These are phyloP conservation scores for Lomographa bimaculata DNA, from an alignment of 2,888 invertebrate species.

Conservation along the genomic window DNA sequence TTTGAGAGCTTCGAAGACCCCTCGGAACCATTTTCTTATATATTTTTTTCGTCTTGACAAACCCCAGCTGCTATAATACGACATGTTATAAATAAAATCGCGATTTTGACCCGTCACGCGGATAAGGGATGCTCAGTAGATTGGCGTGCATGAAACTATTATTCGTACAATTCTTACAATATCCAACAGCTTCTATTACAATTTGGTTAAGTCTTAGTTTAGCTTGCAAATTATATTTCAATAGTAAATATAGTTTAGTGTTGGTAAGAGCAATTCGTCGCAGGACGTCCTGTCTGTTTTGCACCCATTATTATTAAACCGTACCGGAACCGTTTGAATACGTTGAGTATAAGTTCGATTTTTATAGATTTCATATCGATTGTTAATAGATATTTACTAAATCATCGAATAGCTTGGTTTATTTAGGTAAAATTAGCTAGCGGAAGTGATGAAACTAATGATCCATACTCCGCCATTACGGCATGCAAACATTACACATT, in stretches of 20 bases:
- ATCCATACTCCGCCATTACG: too few species aligned
- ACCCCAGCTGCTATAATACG: conserved; percentile 78
- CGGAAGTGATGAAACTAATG: too few species aligned
- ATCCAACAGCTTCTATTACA: too few species aligned
- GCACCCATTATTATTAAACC: conserved; percentile 76
- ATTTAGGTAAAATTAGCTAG: too few species aligned
- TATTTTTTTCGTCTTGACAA: conserved; percentile 77
- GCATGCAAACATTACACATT: too few species aligned
- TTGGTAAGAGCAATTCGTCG: conserved; percentile 60
- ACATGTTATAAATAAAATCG: conserved; percentile 82
- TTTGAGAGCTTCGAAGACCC: conserved; percentile 51
- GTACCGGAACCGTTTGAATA: conserved; percentile 70
- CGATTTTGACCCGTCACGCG: conserved; percentile 81
- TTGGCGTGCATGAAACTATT: conserved; percentile 41
- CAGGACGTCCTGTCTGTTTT: conserved; percentile 81
- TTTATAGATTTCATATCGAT: conserved; percentile 17
- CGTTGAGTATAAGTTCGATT: conserved; percentile 39
- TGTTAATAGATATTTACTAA: too few species aligned
- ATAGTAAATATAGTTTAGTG: conserved; percentile 45
- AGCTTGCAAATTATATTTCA: conserved; percentile 21
- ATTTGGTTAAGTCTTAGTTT: too few species aligned
- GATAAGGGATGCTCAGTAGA: conserved; percentile 68
- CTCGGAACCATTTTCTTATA: conserved; percentile 69
- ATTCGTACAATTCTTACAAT: too few species aligned
- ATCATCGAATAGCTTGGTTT: too few species aligned